Conservation (phyloP, 1,140 invertebrate species). For the Magallana angulata region DNA sequence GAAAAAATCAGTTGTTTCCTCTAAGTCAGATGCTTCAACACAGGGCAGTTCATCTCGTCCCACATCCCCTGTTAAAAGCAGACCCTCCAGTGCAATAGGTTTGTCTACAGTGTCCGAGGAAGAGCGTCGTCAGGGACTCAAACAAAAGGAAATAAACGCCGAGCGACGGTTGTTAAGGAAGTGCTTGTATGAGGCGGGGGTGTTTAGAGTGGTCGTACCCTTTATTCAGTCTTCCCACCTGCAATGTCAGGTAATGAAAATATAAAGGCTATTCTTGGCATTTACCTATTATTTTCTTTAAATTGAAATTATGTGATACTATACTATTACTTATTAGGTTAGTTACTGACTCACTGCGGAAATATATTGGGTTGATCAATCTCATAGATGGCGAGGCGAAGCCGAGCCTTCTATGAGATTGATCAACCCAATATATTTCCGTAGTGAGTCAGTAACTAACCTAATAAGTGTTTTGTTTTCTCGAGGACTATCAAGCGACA, state of each 20-base stretch:
- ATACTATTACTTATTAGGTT: too few relatives aligned
- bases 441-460: too few relatives aligned
- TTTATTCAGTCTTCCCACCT: slow-evolving; percentile 54
- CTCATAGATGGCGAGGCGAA: too few relatives aligned
- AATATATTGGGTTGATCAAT: too few relatives aligned
- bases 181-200: slow-evolving; percentile 63
- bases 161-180: slow-evolving; percentile 63
- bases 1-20: background rate
- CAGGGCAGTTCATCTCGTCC: background rate
- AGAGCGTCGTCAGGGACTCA: slow-evolving; percentile 39
- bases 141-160: slow-evolving; percentile 60
- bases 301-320: too few relatives aligned
- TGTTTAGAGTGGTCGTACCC: slow-evolving; percentile 57
- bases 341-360: too few relatives aligned
- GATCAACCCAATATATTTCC: too few relatives aligned
- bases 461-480: too few relatives aligned
- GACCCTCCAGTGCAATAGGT: slow-evolving; percentile 38
- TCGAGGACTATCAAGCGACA: too few relatives aligned
- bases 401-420: too few relatives aligned
- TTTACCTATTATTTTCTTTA: too few relatives aligned
- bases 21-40: slow-evolving; percentile 23
- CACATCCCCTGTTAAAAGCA: background rate
- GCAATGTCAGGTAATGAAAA: slow-evolving; percentile 48
- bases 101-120: slow-evolving; percentile 42
- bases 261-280: too few relatives aligned